Base-by-base conservation (phyloP, 2,797 vertebrate species). In the Galaxias olidus region DNA sequence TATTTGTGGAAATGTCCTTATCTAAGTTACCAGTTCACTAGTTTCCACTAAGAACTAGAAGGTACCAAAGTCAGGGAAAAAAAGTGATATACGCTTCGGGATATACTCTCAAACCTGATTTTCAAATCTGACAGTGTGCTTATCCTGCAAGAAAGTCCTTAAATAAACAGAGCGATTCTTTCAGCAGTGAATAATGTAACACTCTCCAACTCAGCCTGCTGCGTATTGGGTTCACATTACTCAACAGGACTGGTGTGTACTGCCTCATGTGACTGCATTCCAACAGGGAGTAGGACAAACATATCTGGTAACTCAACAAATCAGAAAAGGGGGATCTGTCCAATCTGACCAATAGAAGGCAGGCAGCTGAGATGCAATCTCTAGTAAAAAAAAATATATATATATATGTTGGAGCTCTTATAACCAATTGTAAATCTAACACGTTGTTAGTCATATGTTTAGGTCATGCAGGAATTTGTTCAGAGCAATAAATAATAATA, bases 271-370 rank as follows among this genome's bases (percentile, higher is more conserved):
- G 66, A 73, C 80, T 15, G 12, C 58, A 68, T 44, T 60, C 48
- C 63, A 9, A 10, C 9, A 19, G 46, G 44, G 56, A 54, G 59
- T 56, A 43, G 68, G 41, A 55, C 40, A 58, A 41, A 64, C 43
- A 42, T 44, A 63, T 59, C 48, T 74, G 63, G 53, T 20, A 10
- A 10, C 46, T 59, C 64, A 49, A 66, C 93, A 81, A 92, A 92
- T 93, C 73, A 71, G 48, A 41, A 9, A 14, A 80, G 63, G 80
- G 84, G 85, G 86, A 90, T 81, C 72, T 84, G 79, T 74, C 66
- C 61, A n/a, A 14, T 53, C 10, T 0, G 48, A 47, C 91, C 90
- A 93, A 89, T 90, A n/a, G 46, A 6, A 1, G 7, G 50, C 7
- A 4, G 30, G 59, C 54, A 63, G 41, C 71, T 41, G 67, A 68